Base-by-base conservation (phyloP, 2,113 vertebrate genomes). In the Sitta europaea region DNA sequence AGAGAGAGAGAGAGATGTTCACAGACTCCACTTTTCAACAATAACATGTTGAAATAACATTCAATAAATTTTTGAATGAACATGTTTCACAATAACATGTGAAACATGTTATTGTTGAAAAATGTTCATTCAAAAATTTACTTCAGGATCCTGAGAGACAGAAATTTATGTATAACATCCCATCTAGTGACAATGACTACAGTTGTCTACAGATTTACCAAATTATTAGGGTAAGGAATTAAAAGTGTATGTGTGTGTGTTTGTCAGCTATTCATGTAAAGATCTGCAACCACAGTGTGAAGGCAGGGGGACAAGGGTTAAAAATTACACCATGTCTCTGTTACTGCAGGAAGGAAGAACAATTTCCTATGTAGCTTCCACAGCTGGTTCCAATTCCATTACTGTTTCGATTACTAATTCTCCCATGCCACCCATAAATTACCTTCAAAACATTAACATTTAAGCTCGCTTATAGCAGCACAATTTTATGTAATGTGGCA, bases 371-470 rank as follows among this genome's bases (percentile, higher is more conserved):
- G 51, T 86, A 91, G 94, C 92, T 95, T 93, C 91, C 86, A 97
- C 97, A 98, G 97, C 94, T 98, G 97, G 96, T 97, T 98, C 93
- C 96, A 97, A 98, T 98, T 91, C 90, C 94, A 67, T 96, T 95
- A 96, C 93, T 95, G 79, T 94, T 97, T 97, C 78, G 67, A 97
- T 97, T 97, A 97, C 88, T 84, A 96, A 94, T 91, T 97, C 93
- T 98, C 97, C 97, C 97, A 97, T 85, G 78, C 74, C 75, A 96
- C 94, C 86, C 95, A 97, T 97, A 97, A 98, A 97, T 97, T 97
- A 91, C 72, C 82, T 96, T 88, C 90, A 95, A 96, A 95, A 85
- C 66, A 76, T 92, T 91, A 94, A 90, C 82, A 92, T 96, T 96
- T 93, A 96, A 96, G 67, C 38, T 90, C 42, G 66, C 40, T 82